phyloP scores from a whole-genome alignment of 2,113 vertebrate genomes.

The Atlantisia rogersi region DNA sequence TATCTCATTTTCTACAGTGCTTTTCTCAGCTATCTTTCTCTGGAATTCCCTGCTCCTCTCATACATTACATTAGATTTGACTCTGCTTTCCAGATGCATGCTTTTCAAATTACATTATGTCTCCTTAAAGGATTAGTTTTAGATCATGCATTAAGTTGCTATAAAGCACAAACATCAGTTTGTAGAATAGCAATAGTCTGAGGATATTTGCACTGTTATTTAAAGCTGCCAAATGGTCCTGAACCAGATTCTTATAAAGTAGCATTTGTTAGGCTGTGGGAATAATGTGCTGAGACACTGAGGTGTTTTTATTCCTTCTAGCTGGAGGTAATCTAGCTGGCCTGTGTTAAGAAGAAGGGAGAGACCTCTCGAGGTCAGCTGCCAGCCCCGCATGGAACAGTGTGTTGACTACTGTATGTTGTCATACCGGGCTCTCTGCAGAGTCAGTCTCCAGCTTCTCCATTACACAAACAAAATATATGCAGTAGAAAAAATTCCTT shows the following conservation, averaged over 20 bases:
- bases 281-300: not conserved
- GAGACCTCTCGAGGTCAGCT: not conserved
- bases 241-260: rapidly evolving
- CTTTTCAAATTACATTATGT: not conserved
- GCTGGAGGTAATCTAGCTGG: not conserved
- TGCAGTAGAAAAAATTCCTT: not conserved
- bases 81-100: not conserved
- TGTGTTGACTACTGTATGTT: not conserved
- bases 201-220: not conserved
- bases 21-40: not conserved
- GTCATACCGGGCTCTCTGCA: not conserved
- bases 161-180: not conserved
- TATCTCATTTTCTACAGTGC: not conserved
- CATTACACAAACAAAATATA: not conserved
- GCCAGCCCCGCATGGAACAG: not conserved
- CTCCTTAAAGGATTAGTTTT: not conserved
- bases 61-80: not conserved
- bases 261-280: not conserved
- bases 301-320: not conserved
- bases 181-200: not conserved
- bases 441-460: not conserved
- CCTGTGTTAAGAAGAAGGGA: not conserved
- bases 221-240: not conserved
- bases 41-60: not conserved
- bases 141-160: not conserved